Evolutionary conservation across 2,113 vertebrate species (phyloP), one percentile per base, ranked within the genome.

Genomic region (Centropus bengalensis): DNA sequence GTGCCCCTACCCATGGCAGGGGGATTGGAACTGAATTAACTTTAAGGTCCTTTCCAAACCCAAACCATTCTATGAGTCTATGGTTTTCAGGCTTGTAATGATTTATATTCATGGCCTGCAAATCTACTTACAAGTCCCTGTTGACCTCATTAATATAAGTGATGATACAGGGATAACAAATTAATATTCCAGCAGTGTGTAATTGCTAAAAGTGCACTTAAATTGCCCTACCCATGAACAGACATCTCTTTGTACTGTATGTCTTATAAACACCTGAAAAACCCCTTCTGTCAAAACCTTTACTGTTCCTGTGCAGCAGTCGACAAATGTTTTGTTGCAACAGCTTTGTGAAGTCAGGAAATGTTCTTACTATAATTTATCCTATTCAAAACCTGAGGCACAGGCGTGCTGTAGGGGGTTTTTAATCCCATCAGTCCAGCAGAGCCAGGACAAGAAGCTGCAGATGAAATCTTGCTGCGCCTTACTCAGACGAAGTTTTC

Each of bases 211-310:
- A 68, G 33, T 42, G 10, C 27, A 10, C 3, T 0, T 36, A 54
- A 77, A 20, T 32, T 22, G 54, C 36, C 52, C 38, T 24, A 59
- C 20, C 14, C 14, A 8, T 20, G 9, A 81, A 64, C 2, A 81
- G 68, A 33, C 22, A 51, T 44, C 21, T 82, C 32, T 83, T 63
- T 42, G 33, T 47, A 10, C 19, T 21, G 1, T 24, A 44, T 20
- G 21, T 14, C 30, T 79, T 83, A 56, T 18, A 69, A 80, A 33
- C 42, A 49, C 26, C 15, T 18, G 9, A 75, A 51, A 73, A 44
- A 55, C 13, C 0, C 4, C 2, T 9, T 55, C 55, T 42, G 45
- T 40, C 27, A 60, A 44, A 0, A 0, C 51, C 12, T 5, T 54
- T 77, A 32, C 9, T 42, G 64, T 66, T 64, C n/a, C 51, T 62